Evolutionary conservation across 2,888 invertebrate species (phyloP).

Genomic region (Horisme vitalbata): DNA sequence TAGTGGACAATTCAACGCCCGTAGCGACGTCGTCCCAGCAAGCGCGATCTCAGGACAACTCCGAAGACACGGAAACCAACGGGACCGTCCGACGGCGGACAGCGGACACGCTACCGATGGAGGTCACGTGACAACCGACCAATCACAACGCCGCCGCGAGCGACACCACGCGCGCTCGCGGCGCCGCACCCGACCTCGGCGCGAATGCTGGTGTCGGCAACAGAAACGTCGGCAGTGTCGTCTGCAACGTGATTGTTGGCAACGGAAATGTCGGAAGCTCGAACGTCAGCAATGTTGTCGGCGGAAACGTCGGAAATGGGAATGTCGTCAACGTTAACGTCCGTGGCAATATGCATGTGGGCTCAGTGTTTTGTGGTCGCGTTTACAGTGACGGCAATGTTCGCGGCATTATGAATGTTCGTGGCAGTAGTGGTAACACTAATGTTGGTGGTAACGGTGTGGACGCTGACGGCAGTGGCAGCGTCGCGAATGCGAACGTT

Average conservation of each 20-base stretch:
- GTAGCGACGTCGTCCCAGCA: slow-evolving; percentile 38
- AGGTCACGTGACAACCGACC: slow-evolving; percentile 73
- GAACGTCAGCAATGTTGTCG: background rate
- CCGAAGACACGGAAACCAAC: slow-evolving; percentile 42
- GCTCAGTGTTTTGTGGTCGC: too few relatives aligned
- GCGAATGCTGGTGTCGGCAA: background rate
- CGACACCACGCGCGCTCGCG: slow-evolving; percentile 2
- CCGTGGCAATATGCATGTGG: too few relatives aligned
- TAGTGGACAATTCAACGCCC: slow-evolving; percentile 51
- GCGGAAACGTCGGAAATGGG: background rate
- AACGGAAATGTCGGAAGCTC: background rate
- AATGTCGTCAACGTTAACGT: background rate
- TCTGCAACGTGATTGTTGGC: background rate
- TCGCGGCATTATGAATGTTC: too few relatives aligned
- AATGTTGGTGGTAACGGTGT: background rate
- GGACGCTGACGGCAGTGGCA: background rate
- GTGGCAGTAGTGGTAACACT: too few relatives aligned
- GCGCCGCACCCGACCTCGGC: background rate
- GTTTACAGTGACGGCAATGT: too few relatives aligned
- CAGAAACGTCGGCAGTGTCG: too few relatives aligned
- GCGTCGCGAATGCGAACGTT: background rate
- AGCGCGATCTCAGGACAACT: slow-evolving; percentile 23
- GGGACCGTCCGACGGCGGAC: slow-evolving; percentile 51
- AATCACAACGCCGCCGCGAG: slow-evolving; percentile 10
- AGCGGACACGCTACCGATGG: slow-evolving; percentile 67